These are phyloP conservation scores for Spicauda simplicius DNA, from an alignment of 2,888 invertebrate genomes.

Conservation along the genomic window DNA sequence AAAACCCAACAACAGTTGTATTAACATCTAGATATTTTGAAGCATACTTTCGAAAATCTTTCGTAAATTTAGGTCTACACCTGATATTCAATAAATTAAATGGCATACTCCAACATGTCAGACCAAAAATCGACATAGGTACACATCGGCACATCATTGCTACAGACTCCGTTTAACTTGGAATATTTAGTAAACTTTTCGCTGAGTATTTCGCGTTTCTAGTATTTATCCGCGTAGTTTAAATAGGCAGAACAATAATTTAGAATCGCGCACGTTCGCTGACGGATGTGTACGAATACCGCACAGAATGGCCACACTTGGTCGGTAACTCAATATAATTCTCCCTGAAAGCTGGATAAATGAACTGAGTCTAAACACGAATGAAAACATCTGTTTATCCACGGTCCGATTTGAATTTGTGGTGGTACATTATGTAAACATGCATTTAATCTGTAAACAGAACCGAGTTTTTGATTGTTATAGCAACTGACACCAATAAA, in stretches of 20 bases:
- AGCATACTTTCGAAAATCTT: too few species aligned
- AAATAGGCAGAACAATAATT: constrained; percentile 54
- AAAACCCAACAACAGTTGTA: too few species aligned
- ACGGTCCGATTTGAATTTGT: constrained; percentile 15
- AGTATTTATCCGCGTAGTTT: constrained; percentile 19
- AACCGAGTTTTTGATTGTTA: not conserved
- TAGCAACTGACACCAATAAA: not conserved
- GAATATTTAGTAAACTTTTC: not conserved
- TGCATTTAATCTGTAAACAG: not conserved
- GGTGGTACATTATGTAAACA: constrained; percentile 9
- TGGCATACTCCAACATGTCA: too few species aligned
- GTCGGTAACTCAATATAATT: constrained; percentile 70
- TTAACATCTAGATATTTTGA: too few species aligned
- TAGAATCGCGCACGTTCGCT: constrained; percentile 64
- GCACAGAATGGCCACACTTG: constrained; percentile 59
- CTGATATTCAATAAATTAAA: too few species aligned
- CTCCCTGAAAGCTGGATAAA: constrained; percentile 66
- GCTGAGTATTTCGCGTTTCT: not conserved
- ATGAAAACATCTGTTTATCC: constrained; percentile 31
- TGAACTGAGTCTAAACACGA: constrained; percentile 67
- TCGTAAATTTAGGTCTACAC: too few species aligned
- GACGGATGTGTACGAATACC: constrained; percentile 79
- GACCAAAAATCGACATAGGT: not conserved
- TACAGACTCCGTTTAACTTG: not conserved
- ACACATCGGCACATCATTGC: not conserved